These are phyloP conservation scores for Mechanitis messenoides DNA, from an alignment of 2,888 invertebrate species.

Conservation along the genomic window DNA sequence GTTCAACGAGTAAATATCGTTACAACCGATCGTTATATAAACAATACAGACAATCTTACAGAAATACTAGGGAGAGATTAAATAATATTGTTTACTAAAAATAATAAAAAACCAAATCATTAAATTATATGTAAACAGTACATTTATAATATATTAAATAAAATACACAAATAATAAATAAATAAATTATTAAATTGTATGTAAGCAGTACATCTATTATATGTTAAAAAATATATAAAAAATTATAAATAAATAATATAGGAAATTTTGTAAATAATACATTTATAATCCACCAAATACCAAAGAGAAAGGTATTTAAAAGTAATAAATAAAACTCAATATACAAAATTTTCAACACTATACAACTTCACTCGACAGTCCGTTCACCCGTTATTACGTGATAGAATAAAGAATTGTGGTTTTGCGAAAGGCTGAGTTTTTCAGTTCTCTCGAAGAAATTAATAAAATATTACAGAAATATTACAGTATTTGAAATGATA, in stretches of 20 bases:
- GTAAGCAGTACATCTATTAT: no score
- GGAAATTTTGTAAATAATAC: no score
- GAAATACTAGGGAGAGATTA: background rate
- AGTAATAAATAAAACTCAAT: background rate
- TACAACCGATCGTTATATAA: conserved; percentile 1
- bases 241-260: no score
- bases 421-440: background rate
- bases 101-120: no score
- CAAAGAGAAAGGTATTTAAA: background rate
- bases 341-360: conserved; percentile 7
- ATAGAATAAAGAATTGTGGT: conserved; percentile 10
- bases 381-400: conserved; percentile 27
- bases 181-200: no score
- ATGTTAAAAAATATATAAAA: no score
- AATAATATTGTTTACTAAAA: background rate
- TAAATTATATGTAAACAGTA: no score
- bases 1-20: conserved; percentile 6
- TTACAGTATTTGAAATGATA: no score
- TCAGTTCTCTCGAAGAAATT: background rate
- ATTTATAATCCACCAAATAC: no score
- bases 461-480: no score
- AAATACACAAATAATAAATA: background rate
- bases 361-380: conserved; percentile 13
- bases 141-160: background rate
- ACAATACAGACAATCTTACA: background rate